A percentile compares a stretch with the other conserved stretches of the same genome.
Evolutionary conservation across 2,797 vertebrate genomes (phyloP).

Genomic region (Labroides dimidiatus): DNA sequence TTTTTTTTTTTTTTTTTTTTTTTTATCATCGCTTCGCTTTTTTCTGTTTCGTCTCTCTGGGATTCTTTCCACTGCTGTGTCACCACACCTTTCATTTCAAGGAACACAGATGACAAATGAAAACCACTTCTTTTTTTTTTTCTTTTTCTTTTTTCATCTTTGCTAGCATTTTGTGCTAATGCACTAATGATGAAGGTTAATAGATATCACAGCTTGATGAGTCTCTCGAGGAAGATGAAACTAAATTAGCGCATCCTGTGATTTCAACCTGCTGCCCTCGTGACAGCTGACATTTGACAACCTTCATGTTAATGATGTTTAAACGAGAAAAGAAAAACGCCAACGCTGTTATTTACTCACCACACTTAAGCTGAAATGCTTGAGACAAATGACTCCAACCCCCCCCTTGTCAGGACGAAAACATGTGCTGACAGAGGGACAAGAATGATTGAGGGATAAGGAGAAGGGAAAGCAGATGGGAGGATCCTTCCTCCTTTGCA

Average conservation of each 20-base stretch:
- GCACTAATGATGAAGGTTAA: slow-evolving; percentile 66
- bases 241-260: slow-evolving; percentile 58
- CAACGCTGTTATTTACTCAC: slow-evolving; percentile 49
- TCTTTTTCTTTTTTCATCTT: slow-evolving; percentile 24
- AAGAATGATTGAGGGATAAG: slow-evolving; percentile 69
- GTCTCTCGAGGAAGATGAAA: slow-evolving; percentile 56
- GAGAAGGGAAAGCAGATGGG: slow-evolving; percentile 64
- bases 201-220: slow-evolving; percentile 59
- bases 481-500: slow-evolving; percentile 56
- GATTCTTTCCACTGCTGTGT: slow-evolving; percentile 34
- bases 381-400: slow-evolving; percentile 51
- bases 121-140: slow-evolving; percentile 15
- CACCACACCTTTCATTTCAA: slow-evolving; percentile 50
- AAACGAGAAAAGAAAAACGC: slow-evolving; percentile 53
- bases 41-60: slow-evolving; percentile 25
- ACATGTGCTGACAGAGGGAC: slow-evolving; percentile 57
- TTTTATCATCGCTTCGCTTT: too few species aligned
- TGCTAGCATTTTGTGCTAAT: slow-evolving; percentile 13
- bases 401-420: slow-evolving; percentile 36
- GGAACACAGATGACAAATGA: slow-evolving; percentile 48
- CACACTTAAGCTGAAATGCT: slow-evolving; percentile 23
- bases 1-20: slow-evolving; percentile 26
- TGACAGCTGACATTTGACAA: slow-evolving; percentile 69
- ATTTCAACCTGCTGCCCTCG: slow-evolving; percentile 51
- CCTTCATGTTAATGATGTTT: slow-evolving; percentile 60